Percentiles rank a stretch among this genome's conserved stretches.
These are phyloP conservation scores for Drosophila pruinosa DNA, from an alignment of 1,140 invertebrate species.

Conservation along the genomic window DNA sequence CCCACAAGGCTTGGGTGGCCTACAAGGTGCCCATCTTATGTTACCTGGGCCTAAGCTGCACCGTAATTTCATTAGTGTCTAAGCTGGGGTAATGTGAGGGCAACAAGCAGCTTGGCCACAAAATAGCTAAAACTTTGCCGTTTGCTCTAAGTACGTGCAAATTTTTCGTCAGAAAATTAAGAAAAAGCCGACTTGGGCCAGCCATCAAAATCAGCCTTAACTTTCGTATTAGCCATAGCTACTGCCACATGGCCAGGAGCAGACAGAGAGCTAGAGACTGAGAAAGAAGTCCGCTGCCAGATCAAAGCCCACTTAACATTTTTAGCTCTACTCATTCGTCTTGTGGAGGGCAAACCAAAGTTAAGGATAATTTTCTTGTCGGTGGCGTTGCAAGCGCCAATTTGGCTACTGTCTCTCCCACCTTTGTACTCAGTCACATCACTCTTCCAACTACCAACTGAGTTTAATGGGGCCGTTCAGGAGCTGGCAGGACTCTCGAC, in stretches of 20 bases:
- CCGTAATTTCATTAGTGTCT: constrained; percentile 76
- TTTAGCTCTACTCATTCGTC: constrained; percentile 40
- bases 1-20: background rate
- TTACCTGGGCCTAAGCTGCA: constrained; percentile 9
- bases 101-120: constrained; percentile 20
- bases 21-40: constrained; percentile 5
- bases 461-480: too few relatives aligned
- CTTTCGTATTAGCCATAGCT: background rate
- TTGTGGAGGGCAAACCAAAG: constrained; percentile 47
- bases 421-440: too few relatives aligned
- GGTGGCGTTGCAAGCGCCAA: constrained; percentile 24
- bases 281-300: background rate
- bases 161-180: constrained; percentile 75
- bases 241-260: background rate
- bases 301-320: constrained; percentile 52
- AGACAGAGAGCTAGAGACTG: background rate
- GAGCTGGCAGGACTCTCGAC: background rate
- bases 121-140: constrained; percentile 44
- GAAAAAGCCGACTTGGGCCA: constrained; percentile 25
- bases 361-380: constrained; percentile 59
- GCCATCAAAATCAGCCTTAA: background rate
- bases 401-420: constrained; percentile 18
- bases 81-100: constrained; percentile 51
- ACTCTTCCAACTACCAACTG: too few relatives aligned
- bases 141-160: constrained; percentile 66